A percentile compares a stretch with the other conserved stretches of the same genome.
phyloP scores from a whole-genome alignment of 2,797 vertebrate genomes.

The Peromyscus nudipes region DNA sequence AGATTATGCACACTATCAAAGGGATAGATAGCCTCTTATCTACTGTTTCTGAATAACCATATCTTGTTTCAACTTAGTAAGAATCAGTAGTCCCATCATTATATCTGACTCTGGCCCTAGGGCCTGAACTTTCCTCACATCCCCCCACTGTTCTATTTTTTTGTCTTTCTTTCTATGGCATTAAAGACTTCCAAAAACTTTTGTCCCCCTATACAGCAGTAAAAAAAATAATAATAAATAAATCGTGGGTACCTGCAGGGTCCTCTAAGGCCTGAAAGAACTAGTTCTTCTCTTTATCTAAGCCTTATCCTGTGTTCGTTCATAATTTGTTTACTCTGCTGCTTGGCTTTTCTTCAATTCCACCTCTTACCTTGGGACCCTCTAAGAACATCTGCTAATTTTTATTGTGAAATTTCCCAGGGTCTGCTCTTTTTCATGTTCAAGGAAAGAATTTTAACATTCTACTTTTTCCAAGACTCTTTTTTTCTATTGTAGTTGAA shows the following conservation, averaged over 20 bases:
- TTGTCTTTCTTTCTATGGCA: not conserved
- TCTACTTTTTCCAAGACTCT: not conserved
- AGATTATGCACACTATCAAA: not conserved
- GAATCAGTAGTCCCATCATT: not conserved
- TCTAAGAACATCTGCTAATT: not conserved
- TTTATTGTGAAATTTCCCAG: not conserved
- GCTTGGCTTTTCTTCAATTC: not conserved
- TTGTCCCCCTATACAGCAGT: not conserved
- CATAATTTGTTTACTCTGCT: not conserved
- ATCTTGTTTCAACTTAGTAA: not conserved
- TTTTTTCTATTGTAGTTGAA: not conserved
- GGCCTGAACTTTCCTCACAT: not conserved
- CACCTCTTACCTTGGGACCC: not conserved
- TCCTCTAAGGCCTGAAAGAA: not conserved
- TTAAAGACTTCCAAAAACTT: not conserved
- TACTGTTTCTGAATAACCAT: not conserved
- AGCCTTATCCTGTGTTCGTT: not conserved
- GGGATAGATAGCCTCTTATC: not conserved
- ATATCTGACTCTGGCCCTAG: not conserved
- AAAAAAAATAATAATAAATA: not conserved
- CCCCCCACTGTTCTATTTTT: not conserved
- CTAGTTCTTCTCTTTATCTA: not conserved
- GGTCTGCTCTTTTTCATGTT: not conserved
- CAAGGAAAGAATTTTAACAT: not conserved
- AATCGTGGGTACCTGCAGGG: not conserved